phyloP scores from a whole-genome alignment of 2,888 invertebrate genomes.

The Acutogordius australiensis region DNA sequence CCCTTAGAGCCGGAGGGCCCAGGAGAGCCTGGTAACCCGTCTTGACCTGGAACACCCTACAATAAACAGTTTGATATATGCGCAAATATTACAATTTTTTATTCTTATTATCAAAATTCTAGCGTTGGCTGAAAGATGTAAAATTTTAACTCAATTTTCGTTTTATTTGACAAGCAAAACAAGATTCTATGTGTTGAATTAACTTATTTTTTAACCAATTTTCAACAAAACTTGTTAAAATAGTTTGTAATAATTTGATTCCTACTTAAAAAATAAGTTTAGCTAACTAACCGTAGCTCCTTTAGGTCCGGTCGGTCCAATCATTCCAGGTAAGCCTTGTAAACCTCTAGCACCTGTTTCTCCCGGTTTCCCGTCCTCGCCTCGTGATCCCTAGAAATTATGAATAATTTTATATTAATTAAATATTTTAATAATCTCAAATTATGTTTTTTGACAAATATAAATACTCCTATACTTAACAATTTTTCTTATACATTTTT shows the following conservation, averaged over 20 bases:
- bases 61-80: not conserved
- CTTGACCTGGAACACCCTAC: not conserved
- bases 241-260: not conserved
- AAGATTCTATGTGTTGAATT: no score
- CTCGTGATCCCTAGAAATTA: not conserved
- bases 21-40: not conserved
- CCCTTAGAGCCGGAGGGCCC: not conserved
- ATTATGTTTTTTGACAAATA: no score
- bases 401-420: no score
- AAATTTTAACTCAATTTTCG: no score
- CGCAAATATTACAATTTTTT: no score
- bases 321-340: slow-evolving; percentile 4
- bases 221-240: not conserved
- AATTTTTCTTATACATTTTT: no score
- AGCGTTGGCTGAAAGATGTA: no score
- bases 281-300: not conserved
- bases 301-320: not conserved
- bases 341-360: slow-evolving; percentile 10
- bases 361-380: slow-evolving; percentile 2
- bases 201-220: not conserved
- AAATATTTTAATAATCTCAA: no score
- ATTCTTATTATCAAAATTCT: no score
- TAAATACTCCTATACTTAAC: no score
- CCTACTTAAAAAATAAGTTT: not conserved
- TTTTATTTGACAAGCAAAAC: no score